Conservation (phyloP, 2,888 invertebrate species). For the Trachelus troglodyta region DNA sequence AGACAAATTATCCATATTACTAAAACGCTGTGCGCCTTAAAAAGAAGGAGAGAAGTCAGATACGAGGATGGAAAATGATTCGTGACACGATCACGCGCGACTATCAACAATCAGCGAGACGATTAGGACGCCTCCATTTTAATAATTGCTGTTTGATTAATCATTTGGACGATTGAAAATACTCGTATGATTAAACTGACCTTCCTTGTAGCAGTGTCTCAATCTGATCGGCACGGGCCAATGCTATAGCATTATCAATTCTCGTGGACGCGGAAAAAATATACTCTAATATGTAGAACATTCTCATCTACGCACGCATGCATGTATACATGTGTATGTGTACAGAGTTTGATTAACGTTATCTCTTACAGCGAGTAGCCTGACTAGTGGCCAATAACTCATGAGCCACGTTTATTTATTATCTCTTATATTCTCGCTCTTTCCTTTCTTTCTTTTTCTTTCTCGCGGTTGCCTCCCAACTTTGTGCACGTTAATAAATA, state of each 20-base stretch:
- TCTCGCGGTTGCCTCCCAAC: neutral
- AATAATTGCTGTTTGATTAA: neutral
- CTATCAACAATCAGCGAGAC: neutral
- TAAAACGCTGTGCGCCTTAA: neutral
- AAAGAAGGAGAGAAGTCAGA: neutral
- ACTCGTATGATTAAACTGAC: neutral
- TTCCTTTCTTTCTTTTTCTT: neutral
- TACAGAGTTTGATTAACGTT: neutral
- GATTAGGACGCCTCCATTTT: neutral
- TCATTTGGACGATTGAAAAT: neutral
- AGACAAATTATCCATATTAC: neutral
- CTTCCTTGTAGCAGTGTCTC: neutral
- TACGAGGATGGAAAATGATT: neutral
- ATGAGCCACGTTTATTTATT: neutral
- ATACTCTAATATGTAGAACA: neutral
- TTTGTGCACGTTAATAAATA: slow-evolving; percentile 23
- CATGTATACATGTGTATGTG: too few species aligned
- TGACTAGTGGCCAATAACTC: neutral
- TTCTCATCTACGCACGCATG: neutral
- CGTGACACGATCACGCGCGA: neutral
- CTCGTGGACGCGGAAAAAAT: neutral
- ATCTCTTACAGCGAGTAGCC: neutral
- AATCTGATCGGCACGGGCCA: neutral
- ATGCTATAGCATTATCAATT: neutral
- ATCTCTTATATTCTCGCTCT: neutral